Evolutionary conservation across 1,140 invertebrate genomes (phyloP).

Genomic region (Agrypnia vestita): DNA sequence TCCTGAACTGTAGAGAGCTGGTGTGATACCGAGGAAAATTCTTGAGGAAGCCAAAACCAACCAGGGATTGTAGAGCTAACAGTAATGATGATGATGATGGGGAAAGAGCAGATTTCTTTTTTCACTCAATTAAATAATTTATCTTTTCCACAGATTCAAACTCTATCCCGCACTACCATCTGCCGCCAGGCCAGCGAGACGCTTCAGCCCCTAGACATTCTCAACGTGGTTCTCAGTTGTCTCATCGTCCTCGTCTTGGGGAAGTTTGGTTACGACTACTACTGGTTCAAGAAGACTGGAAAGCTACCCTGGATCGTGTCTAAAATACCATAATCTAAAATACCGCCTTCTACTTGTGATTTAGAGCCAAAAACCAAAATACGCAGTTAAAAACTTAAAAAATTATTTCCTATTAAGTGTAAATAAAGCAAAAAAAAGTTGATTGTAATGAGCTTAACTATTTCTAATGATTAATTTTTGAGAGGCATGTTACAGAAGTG

Average conservation of each 20-base stretch:
- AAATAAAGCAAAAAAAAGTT: neutral
- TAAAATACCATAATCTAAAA: slow-evolving; percentile 60
- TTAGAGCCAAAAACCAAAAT: neutral
- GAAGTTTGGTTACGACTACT: slow-evolving; percentile 87
- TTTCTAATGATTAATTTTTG: too few relatives aligned
- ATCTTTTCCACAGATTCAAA: slow-evolving; percentile 75
- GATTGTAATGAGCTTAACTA: neutral
- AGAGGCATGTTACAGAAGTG: too few relatives aligned
- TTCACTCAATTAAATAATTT: neutral
- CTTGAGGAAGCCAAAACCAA: too few relatives aligned
- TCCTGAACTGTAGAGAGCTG: too few relatives aligned
- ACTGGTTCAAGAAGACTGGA: slow-evolving; percentile 84
- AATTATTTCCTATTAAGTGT: neutral
- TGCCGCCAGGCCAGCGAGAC: slow-evolving; percentile 74
- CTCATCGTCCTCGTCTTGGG: slow-evolving; percentile 81
- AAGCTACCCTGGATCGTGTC: slow-evolving; percentile 86
- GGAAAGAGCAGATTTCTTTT: too few relatives aligned
- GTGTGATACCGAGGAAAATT: too few relatives aligned
- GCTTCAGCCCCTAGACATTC: slow-evolving; percentile 78
- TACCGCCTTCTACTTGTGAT: too few relatives aligned
- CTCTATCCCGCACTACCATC: slow-evolving; percentile 79
- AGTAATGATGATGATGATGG: too few relatives aligned
- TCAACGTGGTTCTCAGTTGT: slow-evolving; percentile 79
- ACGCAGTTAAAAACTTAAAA: neutral
- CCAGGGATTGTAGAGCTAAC: too few relatives aligned